phyloP scores from a whole-genome alignment of 1,140 invertebrate genomes.

The Drosophila leontia region DNA sequence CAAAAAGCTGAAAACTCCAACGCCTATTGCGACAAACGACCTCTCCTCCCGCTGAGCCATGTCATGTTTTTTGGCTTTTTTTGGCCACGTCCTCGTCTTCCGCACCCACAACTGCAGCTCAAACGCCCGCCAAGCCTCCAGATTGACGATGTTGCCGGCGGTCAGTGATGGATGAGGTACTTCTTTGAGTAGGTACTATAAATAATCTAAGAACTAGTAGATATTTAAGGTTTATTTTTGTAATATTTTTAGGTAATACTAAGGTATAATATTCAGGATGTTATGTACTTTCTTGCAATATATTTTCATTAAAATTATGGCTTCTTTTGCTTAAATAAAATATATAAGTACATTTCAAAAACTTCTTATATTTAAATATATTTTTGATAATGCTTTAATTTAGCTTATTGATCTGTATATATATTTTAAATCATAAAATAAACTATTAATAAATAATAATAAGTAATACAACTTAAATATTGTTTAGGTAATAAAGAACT shows the following conservation, averaged over 20 bases:
- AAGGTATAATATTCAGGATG: no score
- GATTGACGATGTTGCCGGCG: slow-evolving; percentile 11
- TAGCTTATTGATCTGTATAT: no score
- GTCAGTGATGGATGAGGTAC: slow-evolving; percentile 2
- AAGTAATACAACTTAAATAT: no score
- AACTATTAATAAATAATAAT: no score
- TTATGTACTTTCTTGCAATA: no score
- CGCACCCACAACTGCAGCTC: slow-evolving; percentile 47
- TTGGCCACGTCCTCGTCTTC: slow-evolving; percentile 51
- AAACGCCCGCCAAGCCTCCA: slow-evolving; percentile 46
- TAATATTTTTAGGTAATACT: background rate
- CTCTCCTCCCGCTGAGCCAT: slow-evolving; percentile 30
- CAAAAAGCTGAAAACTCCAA: slow-evolving; percentile 44
- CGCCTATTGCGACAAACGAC: slow-evolving; percentile 52
- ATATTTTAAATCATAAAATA: no score
- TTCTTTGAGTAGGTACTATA: background rate
- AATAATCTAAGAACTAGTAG: background rate
- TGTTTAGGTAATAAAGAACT: no score
- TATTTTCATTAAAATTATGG: no score
- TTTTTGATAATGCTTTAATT: no score
- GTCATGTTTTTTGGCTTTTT: slow-evolving; percentile 35
- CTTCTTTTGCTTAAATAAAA: background rate
- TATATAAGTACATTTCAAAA: no score
- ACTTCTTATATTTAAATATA: no score
- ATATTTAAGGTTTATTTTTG: background rate